Conservation (phyloP, 2,113 vertebrate species). For the Zosterops hypoxanthus region DNA sequence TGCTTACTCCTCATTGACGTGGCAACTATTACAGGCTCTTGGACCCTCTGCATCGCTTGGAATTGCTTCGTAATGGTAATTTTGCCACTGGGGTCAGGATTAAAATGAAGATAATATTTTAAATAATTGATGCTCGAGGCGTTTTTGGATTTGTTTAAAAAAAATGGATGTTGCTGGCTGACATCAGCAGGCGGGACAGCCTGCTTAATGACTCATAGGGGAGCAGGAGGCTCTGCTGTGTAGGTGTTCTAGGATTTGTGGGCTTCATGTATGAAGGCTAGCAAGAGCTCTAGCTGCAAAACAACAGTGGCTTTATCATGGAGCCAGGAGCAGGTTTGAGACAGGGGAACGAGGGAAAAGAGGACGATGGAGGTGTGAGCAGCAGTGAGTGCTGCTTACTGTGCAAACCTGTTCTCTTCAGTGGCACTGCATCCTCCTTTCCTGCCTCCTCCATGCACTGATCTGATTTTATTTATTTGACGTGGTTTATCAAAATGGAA, state of each 20-base stretch:
- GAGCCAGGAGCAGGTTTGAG: not conserved
- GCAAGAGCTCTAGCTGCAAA: conserved; percentile 49
- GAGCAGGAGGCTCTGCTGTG: conserved; percentile 59
- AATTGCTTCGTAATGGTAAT: conserved; percentile 13
- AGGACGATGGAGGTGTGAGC: conserved; percentile 13
- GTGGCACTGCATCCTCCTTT: not conserved
- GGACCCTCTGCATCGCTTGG: conserved; percentile 33
- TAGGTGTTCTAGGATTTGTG: conserved; percentile 64
- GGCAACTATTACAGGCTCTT: not conserved
- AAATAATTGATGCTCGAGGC: conserved; percentile 32
- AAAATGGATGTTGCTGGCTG: not conserved
- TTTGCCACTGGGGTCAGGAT: conserved; percentile 33
- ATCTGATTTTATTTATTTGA: conserved; percentile 21
- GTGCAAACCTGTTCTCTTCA: not conserved
- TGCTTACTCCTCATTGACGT: conserved; percentile 28
- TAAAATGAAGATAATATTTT: conserved; percentile 54
- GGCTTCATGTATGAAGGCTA: conserved; percentile 44
- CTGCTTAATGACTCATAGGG: conserved; percentile 65
- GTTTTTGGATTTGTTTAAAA: not conserved
- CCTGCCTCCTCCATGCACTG: not conserved
- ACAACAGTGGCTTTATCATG: not conserved
- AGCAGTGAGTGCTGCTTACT: not conserved
- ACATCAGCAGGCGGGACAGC: conserved; percentile 47
- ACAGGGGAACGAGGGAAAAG: not conserved
- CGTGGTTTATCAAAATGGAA: not conserved